phyloP scores from a whole-genome alignment of 2,113 vertebrate genomes.

The Sinocyclocheilus anshuiensis region DNA sequence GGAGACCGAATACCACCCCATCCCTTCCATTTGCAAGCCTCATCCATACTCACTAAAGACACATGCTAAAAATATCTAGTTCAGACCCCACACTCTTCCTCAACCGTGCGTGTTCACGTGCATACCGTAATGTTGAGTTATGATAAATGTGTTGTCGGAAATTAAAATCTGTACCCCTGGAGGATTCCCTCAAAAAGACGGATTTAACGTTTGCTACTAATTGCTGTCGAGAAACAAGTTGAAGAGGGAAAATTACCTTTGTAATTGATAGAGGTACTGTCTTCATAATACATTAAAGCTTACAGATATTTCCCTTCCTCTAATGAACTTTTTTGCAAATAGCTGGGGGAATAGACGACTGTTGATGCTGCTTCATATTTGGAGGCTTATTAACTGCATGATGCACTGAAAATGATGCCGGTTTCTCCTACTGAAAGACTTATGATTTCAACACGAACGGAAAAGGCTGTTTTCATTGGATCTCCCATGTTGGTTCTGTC shows the following conservation, averaged over 20 bases:
- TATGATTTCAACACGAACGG: neutral
- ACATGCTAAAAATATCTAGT: conserved; percentile 63
- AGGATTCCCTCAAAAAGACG: conserved; percentile 45
- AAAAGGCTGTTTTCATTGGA: neutral
- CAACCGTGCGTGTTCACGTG: neutral
- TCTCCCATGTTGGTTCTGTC: neutral
- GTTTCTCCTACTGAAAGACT: neutral
- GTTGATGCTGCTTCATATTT: conserved; percentile 19
- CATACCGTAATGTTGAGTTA: neutral
- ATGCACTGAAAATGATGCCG: neutral
- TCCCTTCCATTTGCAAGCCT: conserved; percentile 59
- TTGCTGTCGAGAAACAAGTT: conserved; percentile 43
- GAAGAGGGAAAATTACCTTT: conserved; percentile 45
- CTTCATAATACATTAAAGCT: conserved; percentile 32
- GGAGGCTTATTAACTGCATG: conserved; percentile 16
- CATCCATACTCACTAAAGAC: conserved; percentile 53
- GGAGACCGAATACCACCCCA: conserved; percentile 26
- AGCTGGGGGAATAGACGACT: conserved; percentile 37
- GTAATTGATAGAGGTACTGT: conserved; percentile 45
- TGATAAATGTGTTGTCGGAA: conserved; percentile 50
- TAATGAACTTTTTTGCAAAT: conserved; percentile 36
- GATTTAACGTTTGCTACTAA: conserved; percentile 49
- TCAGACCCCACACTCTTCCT: conserved; percentile 4
- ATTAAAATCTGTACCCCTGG: conserved; percentile 46
- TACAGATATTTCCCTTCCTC: neutral